These are phyloP conservation scores for Zaprionus ornatus DNA, from an alignment of 1,140 invertebrate species.

Conservation along the genomic window DNA sequence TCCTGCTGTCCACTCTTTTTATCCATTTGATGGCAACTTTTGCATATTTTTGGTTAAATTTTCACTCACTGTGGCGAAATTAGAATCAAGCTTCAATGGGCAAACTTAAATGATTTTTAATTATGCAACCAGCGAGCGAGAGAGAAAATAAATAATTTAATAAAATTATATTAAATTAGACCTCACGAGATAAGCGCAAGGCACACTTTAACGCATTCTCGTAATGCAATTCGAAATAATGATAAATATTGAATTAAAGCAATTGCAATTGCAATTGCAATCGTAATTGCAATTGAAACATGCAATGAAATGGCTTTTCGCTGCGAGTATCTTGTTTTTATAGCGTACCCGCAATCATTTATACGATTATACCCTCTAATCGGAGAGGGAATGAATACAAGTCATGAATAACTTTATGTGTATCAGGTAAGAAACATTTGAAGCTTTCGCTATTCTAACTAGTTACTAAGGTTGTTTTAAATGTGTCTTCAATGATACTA, in stretches of 20 bases:
- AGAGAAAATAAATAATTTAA: conserved; percentile 15
- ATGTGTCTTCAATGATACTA: too few species aligned
- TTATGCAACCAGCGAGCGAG: conserved; percentile 35
- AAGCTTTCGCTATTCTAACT: too few species aligned
- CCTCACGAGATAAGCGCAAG: conserved; percentile 2
- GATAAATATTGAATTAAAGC: conserved; percentile 61
- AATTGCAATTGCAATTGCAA: conserved; percentile 31
- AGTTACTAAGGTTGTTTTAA: too few species aligned
- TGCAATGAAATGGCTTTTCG: conserved; percentile 10
- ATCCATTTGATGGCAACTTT: conserved; percentile 38
- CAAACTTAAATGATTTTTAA: conserved; percentile 69
- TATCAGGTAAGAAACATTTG: not conserved
- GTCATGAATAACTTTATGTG: not conserved
- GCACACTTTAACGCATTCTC: conserved; percentile 32
- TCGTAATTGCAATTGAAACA: conserved; percentile 31
- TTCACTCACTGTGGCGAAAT: conserved; percentile 8
- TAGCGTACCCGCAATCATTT: conserved; percentile 31
- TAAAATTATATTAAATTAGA: conserved; percentile 19
- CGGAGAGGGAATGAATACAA: not conserved
- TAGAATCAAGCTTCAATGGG: conserved; percentile 25
- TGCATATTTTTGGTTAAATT: conserved; percentile 40
- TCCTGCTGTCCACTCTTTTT: not conserved
- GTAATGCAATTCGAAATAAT: conserved; percentile 40
- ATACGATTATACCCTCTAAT: conserved; percentile 44
- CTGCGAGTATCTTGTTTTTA: conserved; percentile 17